Base-by-base conservation (phyloP, 2,113 vertebrate genomes). In the Megaleporinus macrocephalus region DNA sequence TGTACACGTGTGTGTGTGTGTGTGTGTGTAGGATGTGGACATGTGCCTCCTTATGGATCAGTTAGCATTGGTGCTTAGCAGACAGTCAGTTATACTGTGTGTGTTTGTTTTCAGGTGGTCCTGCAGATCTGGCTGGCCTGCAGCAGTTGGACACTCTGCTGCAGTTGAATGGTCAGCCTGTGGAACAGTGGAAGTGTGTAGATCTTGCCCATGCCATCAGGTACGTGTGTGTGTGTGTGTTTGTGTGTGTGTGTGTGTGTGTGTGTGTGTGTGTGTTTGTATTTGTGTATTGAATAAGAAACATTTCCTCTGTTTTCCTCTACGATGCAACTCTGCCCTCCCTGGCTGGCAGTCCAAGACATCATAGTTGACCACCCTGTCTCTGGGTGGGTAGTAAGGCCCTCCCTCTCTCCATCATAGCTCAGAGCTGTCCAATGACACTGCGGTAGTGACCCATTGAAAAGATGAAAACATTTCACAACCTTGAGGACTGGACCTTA, bases 171-270 rank as follows among this genome's bases (percentile, higher is more conserved):
- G 96, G 96, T 90, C 95, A 95, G 85, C 94, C 95, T 0, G 97
- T 99, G 90, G 96, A 98, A 79, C 96, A 96, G 84, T 99, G 97
- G 97, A 98, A 99, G 86, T 99, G 97, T 22, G 95, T 97, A 79
- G 96, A 99, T 84, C 92, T 99, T 86, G 97, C 97, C 0, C 96
- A 98, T 0, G 96, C 97, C 84, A 98, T 98, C 89, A 94, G 97
- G 97, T 98, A 90, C 55, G n/a, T 36, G 26, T 10, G 53, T 22
- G 53, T 22, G 20, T 55, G 53, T 55, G 53, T 55, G 2, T 55
- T 18, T 55, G 18, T 51, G 49, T 51, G 49, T 51, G 14, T 4
- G 49, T 30, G 27, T 20, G 30, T 20, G 15, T 41, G 65, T 22
- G 33, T 20, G n/a, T n/a, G n/a, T n/a, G n/a, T n/a, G n/a, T n/a